Base-by-base conservation (phyloP, 2,797 vertebrate species). In the Gymnocypris eckloni region DNA sequence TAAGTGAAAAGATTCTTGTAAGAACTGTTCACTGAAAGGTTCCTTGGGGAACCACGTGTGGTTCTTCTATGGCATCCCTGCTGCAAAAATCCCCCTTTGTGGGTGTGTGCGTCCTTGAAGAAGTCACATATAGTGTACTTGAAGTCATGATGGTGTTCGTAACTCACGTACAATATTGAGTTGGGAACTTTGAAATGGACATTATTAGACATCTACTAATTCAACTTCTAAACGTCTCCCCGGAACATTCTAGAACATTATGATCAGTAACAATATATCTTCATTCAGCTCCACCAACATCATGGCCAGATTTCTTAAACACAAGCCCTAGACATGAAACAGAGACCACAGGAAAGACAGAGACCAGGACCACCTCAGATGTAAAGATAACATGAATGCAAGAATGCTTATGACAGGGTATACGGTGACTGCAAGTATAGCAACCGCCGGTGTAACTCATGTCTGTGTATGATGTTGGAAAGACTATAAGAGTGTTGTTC, bases 261-360 rank as follows among this genome's bases (percentile, higher is more conserved):
- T 67, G 33, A n/a, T 16, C 71, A 8, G 2, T 45, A 33, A 33
- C 33, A 33, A 33, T 33, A 33, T 33, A 33, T 33, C 33, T 28
- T 39, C 2, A 66, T 4, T 25, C 5, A 13, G 64, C 76, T 85
- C 20, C 13, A 64, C 48, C 43, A 69, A 50, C 50, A 86, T 77
- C 67, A 64, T 7, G 50, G 61, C 28, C 70, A 85, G 79, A 82
- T 61, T 87, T 81, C 22, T 39, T 54, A 18, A 84, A 84, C 50
- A 79, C 69, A 83, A 33, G 33, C 39, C 71, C 33, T 69, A 73
- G 25, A n/a, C 41, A 37, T 70, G 18, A 81, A 54, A 56, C 15
- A 3, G 9, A 81, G 20, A 81, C 16, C 37, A 48, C 54, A 20
- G 20, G 25, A 59, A 71, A 45, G 20, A 37, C n/a, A 54, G 22